Conservation (phyloP, 2,888 invertebrate species). For the Diarsia mendica region DNA sequence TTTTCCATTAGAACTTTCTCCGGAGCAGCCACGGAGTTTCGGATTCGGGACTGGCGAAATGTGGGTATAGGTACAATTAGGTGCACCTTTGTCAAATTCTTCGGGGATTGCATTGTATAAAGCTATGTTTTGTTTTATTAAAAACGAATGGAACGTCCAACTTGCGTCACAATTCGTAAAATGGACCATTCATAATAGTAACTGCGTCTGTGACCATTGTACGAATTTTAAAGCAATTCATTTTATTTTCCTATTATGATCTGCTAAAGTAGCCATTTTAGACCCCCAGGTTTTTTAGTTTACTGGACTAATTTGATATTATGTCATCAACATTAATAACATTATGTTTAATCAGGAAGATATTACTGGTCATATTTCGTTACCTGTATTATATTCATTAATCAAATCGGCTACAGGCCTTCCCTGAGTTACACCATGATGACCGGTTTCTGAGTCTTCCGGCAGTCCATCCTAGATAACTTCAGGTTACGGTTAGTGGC, state of each 20-base stretch:
- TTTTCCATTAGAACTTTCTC: background rate
- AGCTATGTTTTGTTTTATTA: background rate
- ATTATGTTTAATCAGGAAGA: slow-evolving; percentile 24
- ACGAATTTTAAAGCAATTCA: too few species aligned
- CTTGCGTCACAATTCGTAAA: too few species aligned
- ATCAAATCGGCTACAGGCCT: slow-evolving; percentile 33
- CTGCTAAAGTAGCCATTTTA: too few species aligned
- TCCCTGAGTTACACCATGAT: slow-evolving; percentile 21
- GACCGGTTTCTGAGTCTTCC: background rate
- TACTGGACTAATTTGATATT: background rate
- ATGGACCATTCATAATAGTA: too few species aligned
- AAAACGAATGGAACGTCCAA: too few species aligned
- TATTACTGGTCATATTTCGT: background rate
- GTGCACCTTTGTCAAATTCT: background rate
- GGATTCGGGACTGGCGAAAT: background rate
- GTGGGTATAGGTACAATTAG: background rate
- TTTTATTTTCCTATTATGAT: too few species aligned
- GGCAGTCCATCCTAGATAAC: slow-evolving; percentile 22
- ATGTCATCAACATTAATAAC: background rate
- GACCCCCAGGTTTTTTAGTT: background rate
- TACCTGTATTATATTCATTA: slow-evolving; percentile 28
- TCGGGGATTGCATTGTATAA: background rate
- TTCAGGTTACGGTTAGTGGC: background rate
- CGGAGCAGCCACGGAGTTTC: background rate
- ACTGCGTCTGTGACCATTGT: too few species aligned